Conservation (phyloP, 2,888 invertebrate genomes). For the Sphaerophoria taeniata region DNA sequence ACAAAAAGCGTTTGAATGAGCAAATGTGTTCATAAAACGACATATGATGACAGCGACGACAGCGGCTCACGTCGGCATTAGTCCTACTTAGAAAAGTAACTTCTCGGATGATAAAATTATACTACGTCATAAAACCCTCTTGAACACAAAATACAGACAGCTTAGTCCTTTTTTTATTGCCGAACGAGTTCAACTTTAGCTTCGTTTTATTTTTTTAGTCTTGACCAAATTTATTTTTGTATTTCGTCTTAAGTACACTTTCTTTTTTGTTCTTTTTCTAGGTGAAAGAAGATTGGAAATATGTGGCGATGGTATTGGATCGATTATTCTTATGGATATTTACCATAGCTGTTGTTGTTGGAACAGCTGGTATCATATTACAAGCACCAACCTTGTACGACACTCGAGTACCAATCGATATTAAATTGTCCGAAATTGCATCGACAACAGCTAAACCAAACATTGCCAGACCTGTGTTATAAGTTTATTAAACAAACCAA, state of each 20-base stretch:
- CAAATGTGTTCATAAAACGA: conserved; percentile 5
- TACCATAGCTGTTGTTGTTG: conserved; percentile 96
- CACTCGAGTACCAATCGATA: conserved; percentile 93
- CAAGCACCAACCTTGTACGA: conserved; percentile 98
- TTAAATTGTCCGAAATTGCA: conserved; percentile 94
- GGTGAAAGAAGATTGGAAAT: conserved; percentile 99
- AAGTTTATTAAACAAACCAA: conserved; percentile 76
- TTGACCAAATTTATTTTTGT: conserved; percentile 48
- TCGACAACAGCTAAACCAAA: conserved; percentile 94
- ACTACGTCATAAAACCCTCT: conserved; percentile 34
- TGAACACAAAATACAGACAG: neutral
- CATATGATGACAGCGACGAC: neutral
- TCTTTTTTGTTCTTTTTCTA: conserved; percentile 80
- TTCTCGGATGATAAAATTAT: conserved; percentile 35
- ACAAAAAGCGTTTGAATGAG: conserved; percentile 25
- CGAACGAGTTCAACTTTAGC: neutral
- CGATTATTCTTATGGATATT: conserved; percentile 98
- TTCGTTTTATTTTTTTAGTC: neutral
- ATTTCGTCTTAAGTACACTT: neutral
- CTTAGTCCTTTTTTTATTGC: neutral
- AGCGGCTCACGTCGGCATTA: conserved; percentile 12
- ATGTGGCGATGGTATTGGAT: conserved; percentile 98
- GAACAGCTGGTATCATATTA: conserved; percentile 96
- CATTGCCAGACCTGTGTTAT: conserved; percentile 83
- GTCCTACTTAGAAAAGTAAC: neutral